phyloP scores from a whole-genome alignment of 2,113 vertebrate species.

The Serilophus lunatus region DNA sequence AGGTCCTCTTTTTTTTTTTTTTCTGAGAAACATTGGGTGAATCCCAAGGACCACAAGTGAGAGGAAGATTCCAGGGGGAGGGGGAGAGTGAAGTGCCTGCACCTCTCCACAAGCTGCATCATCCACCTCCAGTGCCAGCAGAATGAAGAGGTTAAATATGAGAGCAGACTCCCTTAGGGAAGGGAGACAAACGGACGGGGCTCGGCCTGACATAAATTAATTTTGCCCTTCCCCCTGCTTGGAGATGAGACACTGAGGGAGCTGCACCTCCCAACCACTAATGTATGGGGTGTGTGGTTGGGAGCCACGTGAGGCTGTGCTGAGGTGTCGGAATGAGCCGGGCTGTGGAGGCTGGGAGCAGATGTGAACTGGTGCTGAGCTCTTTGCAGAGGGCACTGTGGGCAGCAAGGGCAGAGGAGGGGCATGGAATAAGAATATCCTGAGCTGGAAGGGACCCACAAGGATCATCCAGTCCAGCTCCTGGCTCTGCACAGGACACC shows the following conservation, averaged over 20 bases:
- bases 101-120: constrained; percentile 50
- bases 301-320: background rate
- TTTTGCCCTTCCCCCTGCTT: background rate
- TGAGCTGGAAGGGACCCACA: background rate
- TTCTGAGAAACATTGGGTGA: constrained; percentile 45
- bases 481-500: background rate
- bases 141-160: constrained; percentile 17
- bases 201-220: background rate
- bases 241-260: background rate
- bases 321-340: background rate
- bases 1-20: constrained; percentile 16
- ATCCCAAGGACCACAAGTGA: constrained; percentile 46
- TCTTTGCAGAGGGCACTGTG: background rate
- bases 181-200: background rate
- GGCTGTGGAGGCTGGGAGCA: background rate
- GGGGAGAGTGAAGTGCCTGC: background rate
- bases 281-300: background rate
- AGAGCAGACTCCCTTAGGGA: background rate
- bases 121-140: constrained; percentile 1
- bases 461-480: background rate
- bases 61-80: constrained; percentile 45
- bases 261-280: background rate
- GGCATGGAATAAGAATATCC: background rate
- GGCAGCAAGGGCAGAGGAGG: background rate
- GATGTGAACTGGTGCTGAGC: background rate